phyloP scores from a whole-genome alignment of 1,140 invertebrate genomes.

The Parapsyche elsis region DNA sequence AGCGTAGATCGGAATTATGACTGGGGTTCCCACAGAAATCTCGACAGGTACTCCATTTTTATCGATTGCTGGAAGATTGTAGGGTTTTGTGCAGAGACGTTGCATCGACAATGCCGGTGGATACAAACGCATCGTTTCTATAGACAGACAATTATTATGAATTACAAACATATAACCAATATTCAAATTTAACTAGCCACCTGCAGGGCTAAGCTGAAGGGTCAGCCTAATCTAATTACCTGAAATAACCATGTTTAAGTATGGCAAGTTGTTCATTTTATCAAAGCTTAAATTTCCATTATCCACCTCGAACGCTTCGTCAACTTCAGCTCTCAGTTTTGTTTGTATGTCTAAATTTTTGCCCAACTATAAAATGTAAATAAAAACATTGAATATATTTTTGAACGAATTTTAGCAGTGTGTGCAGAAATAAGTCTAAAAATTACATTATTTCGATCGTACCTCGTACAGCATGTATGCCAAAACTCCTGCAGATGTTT shows the following conservation, averaged over 20 bases:
- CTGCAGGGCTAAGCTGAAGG: too few relatives aligned
- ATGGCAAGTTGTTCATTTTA: constrained; percentile 19
- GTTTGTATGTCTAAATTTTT: constrained; percentile 31
- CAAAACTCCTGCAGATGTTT: constrained; percentile 32
- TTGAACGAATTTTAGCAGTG: too few relatives aligned
- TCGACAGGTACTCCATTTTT: background rate
- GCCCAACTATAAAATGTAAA: constrained; percentile 3
- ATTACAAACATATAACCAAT: too few relatives aligned
- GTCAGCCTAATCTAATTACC: too few relatives aligned
- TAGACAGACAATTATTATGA: background rate
- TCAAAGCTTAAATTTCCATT: constrained; percentile 21
- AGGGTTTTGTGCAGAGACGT: constrained; percentile 37
- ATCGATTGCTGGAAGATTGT: constrained; percentile 12
- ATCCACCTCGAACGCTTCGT: background rate
- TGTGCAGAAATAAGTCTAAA: background rate
- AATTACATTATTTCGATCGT: background rate
- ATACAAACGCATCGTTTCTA: constrained; percentile 45
- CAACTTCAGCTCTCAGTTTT: constrained; percentile 23
- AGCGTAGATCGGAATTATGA: constrained; percentile 30
- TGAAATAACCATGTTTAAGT: constrained; percentile 34
- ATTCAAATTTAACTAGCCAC: too few relatives aligned
- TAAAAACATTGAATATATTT: background rate
- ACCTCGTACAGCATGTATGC: constrained; percentile 33
- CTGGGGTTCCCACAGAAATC: constrained; percentile 34
- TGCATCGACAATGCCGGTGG: constrained; percentile 27